Conservation (phyloP, 2,797 vertebrate species). For the Sorex maritimensis region DNA sequence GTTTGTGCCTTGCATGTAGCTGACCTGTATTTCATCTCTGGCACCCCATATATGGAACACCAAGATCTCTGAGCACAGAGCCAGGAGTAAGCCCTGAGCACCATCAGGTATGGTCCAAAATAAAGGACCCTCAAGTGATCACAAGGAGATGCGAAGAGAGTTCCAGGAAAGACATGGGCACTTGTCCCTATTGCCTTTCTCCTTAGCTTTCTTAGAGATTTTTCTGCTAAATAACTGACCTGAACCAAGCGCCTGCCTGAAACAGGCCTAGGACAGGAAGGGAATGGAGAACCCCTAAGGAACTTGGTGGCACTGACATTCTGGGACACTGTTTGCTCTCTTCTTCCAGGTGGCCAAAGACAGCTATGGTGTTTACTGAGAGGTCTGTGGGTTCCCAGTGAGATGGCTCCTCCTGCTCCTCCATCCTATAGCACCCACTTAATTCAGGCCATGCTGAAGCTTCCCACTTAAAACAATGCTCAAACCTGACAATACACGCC, state of each 20-base stretch:
- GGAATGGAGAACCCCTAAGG: not conserved
- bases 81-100: too few relatives aligned
- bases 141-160: not conserved
- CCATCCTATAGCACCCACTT: not conserved
- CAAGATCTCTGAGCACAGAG: too few relatives aligned
- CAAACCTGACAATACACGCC: not conserved
- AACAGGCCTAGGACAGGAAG: not conserved
- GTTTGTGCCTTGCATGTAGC: too few relatives aligned
- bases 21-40: too few relatives aligned
- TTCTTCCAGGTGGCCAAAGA: slow-evolving; percentile 16
- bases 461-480: slow-evolving; percentile 60
- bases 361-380: slow-evolving; percentile 14
- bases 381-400: slow-evolving; percentile 10
- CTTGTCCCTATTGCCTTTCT: slow-evolving; percentile 17
- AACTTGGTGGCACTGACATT: slow-evolving; percentile 32
- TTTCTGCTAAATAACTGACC: slow-evolving; percentile 33
- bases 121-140: too few relatives aligned
- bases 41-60: too few relatives aligned
- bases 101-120: too few relatives aligned
- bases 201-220: slow-evolving; percentile 35
- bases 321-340: slow-evolving; percentile 41
- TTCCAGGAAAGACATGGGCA: slow-evolving; percentile 30
- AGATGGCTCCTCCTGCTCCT: slow-evolving; percentile 39
- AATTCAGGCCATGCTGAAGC: slow-evolving; percentile 45
- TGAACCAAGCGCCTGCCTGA: slow-evolving; percentile 11